These are phyloP conservation scores for Proisotoma minuta DNA, from an alignment of 2,888 invertebrate genomes.

Conservation along the genomic window DNA sequence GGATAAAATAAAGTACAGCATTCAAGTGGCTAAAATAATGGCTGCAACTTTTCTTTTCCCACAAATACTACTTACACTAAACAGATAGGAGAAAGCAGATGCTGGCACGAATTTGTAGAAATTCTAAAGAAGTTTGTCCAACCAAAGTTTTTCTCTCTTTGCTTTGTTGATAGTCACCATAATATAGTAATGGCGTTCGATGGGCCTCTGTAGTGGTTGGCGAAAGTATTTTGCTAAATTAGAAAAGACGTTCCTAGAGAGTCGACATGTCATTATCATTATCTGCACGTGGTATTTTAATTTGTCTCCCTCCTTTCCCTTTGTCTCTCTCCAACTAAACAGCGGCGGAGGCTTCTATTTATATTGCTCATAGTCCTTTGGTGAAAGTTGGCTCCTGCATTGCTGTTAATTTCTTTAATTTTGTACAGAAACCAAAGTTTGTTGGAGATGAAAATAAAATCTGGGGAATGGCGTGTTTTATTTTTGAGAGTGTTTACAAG, in stretches of 20 bases:
- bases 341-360: too few species aligned
- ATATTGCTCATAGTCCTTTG: too few species aligned
- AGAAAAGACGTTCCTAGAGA: conserved; percentile 1
- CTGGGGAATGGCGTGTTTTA: too few species aligned
- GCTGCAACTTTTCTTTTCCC: not conserved
- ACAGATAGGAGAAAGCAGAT: not conserved
- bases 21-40: not conserved
- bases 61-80: not conserved
- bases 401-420: too few species aligned
- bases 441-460: too few species aligned
- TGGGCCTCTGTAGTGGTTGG: not conserved
- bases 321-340: not conserved
- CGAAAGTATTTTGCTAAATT: conserved; percentile 5
- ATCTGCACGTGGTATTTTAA: conserved; percentile 45
- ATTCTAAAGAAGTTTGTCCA: too few species aligned
- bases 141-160: not conserved
- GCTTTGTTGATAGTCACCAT: not conserved
- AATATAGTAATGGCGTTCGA: not conserved
- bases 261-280: conserved; percentile 39
- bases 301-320: conserved; percentile 33
- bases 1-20: not conserved
- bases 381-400: too few species aligned
- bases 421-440: too few species aligned
- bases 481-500: too few species aligned
- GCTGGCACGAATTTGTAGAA: conserved; percentile 1